Conservation (phyloP, 2,797 vertebrate genomes). For the Tinamus major region DNA sequence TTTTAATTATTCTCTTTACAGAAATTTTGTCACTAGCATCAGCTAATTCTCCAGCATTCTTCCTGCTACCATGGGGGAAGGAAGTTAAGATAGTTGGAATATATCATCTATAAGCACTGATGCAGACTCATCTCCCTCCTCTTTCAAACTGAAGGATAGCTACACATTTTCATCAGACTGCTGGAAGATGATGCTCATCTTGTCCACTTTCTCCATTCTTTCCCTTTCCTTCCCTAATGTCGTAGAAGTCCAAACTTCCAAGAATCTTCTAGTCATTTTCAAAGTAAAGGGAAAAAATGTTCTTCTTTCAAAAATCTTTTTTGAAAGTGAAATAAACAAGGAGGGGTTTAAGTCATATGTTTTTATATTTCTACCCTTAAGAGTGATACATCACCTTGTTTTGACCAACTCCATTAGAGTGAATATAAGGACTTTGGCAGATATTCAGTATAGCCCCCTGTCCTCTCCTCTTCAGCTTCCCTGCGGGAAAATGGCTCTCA, state of each 20-base stretch:
- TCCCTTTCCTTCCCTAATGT: background rate
- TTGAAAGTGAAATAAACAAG: background rate
- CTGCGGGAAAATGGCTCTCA: background rate
- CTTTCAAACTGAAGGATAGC: background rate
- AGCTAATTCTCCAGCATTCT: background rate
- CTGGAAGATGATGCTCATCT: background rate
- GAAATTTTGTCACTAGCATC: background rate
- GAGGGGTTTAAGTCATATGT: background rate
- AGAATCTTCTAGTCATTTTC: background rate
- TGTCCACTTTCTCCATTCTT: background rate
- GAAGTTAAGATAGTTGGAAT: background rate
- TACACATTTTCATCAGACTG: background rate
- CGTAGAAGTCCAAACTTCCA: background rate
- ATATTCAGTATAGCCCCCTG: background rate
- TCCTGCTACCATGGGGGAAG: background rate
- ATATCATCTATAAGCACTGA: background rate
- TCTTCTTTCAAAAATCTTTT: background rate
- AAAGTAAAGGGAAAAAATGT: background rate
- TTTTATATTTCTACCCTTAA: background rate
- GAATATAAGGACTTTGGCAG: background rate
- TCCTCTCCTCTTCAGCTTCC: conserved; percentile 12
- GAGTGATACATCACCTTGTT: background rate
- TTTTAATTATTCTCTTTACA: background rate
- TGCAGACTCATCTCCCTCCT: background rate
- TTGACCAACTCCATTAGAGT: background rate